Evolutionary conservation across 2,888 invertebrate species (phyloP).

Genomic region (Drosophila putrida): DNA sequence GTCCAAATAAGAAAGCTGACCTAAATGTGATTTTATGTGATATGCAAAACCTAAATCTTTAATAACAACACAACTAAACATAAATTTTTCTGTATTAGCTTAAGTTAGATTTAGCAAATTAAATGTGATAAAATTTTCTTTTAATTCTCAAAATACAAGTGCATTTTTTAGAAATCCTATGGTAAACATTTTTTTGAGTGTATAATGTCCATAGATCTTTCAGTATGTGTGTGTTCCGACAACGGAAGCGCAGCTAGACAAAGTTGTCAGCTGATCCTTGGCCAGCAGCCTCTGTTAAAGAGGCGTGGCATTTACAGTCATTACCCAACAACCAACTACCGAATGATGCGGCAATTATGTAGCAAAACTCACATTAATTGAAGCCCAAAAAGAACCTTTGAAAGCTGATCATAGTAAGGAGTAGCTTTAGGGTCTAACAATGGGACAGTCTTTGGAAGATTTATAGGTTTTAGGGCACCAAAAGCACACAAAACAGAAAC

Average conservation of each 20-base stretch:
- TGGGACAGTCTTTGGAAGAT: slow-evolving; percentile 56
- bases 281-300: slow-evolving; percentile 32
- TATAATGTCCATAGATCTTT: neutral
- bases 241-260: slow-evolving; percentile 77
- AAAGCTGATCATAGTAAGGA: neutral
- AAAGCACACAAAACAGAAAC: slow-evolving; percentile 26
- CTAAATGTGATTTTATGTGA: too few relatives aligned
- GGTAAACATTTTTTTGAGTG: neutral
- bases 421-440: slow-evolving; percentile 32
- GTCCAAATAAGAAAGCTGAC: too few relatives aligned
- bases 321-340: slow-evolving; percentile 48
- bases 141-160: too few relatives aligned
- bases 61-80: too few relatives aligned
- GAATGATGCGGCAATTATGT: slow-evolving; percentile 74
- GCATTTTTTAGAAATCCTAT: too few relatives aligned
- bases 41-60: too few relatives aligned
- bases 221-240: slow-evolving; percentile 69
- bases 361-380: slow-evolving; percentile 60
- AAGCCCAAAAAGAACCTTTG: slow-evolving; percentile 28
- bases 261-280: slow-evolving; percentile 80
- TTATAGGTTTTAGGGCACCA: slow-evolving; percentile 53
- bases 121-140: too few relatives aligned
- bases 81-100: too few relatives aligned
- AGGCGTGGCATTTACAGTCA: slow-evolving; percentile 67
- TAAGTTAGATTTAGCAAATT: too few relatives aligned